Evolutionary conservation across 2,888 invertebrate genomes (phyloP).

Genomic region (Orthosia gothica): DNA sequence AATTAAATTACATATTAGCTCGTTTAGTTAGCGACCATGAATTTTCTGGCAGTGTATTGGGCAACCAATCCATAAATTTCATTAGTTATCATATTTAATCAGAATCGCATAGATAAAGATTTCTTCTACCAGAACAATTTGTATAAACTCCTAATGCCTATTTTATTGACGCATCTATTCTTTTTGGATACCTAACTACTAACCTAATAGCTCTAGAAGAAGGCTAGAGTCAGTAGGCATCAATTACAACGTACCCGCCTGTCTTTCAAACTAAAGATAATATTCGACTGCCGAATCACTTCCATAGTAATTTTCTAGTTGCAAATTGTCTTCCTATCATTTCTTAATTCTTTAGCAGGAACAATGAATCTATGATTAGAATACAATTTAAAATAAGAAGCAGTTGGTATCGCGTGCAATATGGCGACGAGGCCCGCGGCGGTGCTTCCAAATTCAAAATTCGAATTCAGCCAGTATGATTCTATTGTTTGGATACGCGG

Average conservation of each 20-base stretch:
- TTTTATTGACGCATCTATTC: slow-evolving; percentile 3
- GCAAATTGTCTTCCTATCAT: slow-evolving; percentile 36
- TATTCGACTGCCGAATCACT: slow-evolving; percentile 27
- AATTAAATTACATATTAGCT: background rate
- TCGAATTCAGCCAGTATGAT: slow-evolving; percentile 59
- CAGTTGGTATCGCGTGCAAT: slow-evolving; percentile 83
- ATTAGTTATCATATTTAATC: background rate
- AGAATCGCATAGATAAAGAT: background rate
- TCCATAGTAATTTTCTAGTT: slow-evolving; percentile 40
- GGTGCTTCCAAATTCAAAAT: slow-evolving; percentile 82
- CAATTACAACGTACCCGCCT: slow-evolving; percentile 47
- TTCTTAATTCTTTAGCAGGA: slow-evolving; percentile 41
- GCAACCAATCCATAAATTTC: background rate
- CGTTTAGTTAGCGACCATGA: background rate
- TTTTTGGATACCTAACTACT: background rate
- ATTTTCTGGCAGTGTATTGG: background rate
- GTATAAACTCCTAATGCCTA: background rate
- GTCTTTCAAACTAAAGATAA: slow-evolving; percentile 40
- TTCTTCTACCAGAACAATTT: background rate
- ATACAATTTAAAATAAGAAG: slow-evolving; percentile 66
- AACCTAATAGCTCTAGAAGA: slow-evolving; percentile 1
- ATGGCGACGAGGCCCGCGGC: slow-evolving; percentile 82
- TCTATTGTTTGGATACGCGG: slow-evolving; percentile 63
- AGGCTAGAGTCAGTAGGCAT: slow-evolving; percentile 42
- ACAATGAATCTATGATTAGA: slow-evolving; percentile 43